Percentiles rank a stretch among this genome's conserved stretches.
Conservation (phyloP, 2,797 vertebrate genomes). For the Percopsis omiscomaycus region DNA sequence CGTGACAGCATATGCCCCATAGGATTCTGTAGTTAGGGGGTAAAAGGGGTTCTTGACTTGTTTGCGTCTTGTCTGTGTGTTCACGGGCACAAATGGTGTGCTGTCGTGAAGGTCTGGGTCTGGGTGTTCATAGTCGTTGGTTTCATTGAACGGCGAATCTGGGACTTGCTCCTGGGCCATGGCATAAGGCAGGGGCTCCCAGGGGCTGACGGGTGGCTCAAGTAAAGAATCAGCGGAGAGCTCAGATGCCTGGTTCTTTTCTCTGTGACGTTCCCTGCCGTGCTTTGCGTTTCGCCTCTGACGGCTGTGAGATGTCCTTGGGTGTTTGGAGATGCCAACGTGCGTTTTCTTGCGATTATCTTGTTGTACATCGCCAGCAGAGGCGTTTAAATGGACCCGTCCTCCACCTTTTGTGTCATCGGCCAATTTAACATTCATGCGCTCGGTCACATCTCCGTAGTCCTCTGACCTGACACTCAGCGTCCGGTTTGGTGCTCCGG, state of each 20-base stretch:
- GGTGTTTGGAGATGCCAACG: neutral
- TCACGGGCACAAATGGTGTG: constrained; percentile 61
- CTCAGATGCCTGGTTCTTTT: neutral
- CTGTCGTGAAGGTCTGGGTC: constrained; percentile 51
- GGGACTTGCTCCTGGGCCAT: constrained; percentile 69
- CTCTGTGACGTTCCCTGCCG: neutral
- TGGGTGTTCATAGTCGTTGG: constrained; percentile 51
- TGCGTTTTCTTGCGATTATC: neutral
- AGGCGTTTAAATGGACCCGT: neutral
- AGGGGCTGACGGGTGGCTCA: neutral
- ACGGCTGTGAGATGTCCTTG: neutral
- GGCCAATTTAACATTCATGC: neutral
- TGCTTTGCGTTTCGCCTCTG: constrained; percentile 3
- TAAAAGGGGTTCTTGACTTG: constrained; percentile 90
- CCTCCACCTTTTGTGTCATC: neutral
- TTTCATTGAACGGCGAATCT: constrained; percentile 30
- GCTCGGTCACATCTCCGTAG: constrained; percentile 1
- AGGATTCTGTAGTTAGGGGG: constrained; percentile 85
- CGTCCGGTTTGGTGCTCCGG: constrained; percentile 5
- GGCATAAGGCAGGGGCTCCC: constrained; percentile 41
- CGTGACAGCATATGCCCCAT: constrained; percentile 87
- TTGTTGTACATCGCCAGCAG: neutral
- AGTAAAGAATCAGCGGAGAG: neutral
- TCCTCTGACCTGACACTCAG: neutral
- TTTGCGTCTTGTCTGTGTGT: constrained; percentile 58